Base-by-base conservation (phyloP, 2,888 invertebrate species). In the Harpalus rufipes region DNA sequence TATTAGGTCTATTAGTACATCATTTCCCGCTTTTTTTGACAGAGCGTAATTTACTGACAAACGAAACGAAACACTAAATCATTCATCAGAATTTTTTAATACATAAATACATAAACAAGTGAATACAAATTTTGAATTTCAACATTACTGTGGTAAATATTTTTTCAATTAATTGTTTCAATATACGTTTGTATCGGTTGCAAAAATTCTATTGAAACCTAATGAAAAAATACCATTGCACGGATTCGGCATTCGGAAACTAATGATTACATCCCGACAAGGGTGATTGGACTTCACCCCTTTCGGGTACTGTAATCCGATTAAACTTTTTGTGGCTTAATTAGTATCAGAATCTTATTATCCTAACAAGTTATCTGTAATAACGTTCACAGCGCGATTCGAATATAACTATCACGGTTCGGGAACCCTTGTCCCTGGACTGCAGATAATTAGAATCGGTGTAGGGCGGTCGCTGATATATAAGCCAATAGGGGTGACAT, bases 261-360 rank as follows among this genome's bases (percentile, higher is more conserved):
- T 74, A 16, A 74, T 74, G 41, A 74, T 74, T 74, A 41, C 72
- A 44, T 74, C 72, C 44, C 72, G 10, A 18, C 10, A 10, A 41
- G 44, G 72, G 44, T 18, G 41, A 74, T 74, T 74, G 72, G 72
- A 44, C 68, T 74, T 44, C 72, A 74, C 72, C 72, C 68, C 72
- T 74, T 74, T 74, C 21, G 44, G 63, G 61, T 25, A 44, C 44
- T 51, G 21, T 81, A 74, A 82, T 74, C 82, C 82, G 82, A 82
- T 82, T 82, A 82, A 72, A 82, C 39, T 82, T 82, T 82, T 82
- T 82, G 81, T 68, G 72, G 72, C 72, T 82, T 82, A 82, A 82
- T 82, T 82, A 58, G 82, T 74, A 82, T 74, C 82, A 72, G 58
- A 82, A 82, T 82, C 72, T 68, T 82, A 82, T 72, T 82, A 72